phyloP scores from a whole-genome alignment of 2,797 vertebrate genomes.

The Periparus ater region DNA sequence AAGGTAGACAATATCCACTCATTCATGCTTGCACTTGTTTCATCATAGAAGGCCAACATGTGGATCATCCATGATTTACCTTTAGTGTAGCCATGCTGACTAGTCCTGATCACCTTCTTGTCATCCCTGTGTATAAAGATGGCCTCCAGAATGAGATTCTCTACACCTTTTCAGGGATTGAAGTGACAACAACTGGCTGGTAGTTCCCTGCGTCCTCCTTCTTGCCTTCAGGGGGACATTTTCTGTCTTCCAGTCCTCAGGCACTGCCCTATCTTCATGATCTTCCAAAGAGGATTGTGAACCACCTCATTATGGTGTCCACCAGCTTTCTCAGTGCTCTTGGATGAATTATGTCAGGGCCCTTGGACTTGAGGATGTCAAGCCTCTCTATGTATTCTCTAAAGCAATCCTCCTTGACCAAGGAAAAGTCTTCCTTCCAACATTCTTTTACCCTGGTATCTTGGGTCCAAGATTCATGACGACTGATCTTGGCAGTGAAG shows the following conservation, averaged over 20 bases:
- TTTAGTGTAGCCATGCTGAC: not conserved
- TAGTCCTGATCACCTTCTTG: not conserved
- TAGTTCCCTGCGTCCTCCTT: not conserved
- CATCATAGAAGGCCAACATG: not conserved
- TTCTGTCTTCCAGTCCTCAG: not conserved
- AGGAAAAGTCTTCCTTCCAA: not conserved
- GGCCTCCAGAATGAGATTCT: not conserved
- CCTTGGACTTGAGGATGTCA: not conserved
- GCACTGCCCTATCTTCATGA: accelerated
- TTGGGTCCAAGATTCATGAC: not conserved
- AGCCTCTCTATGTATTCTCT: not conserved
- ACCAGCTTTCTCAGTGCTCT: not conserved
- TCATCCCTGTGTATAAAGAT: too few relatives aligned
- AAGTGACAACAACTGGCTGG: not conserved
- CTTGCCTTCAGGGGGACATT: not conserved
- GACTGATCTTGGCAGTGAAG: not conserved
- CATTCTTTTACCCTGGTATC: not conserved
- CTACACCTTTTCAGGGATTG: not conserved
- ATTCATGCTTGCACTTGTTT: not conserved
- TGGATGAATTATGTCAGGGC: not conserved
- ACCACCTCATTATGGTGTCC: accelerated
- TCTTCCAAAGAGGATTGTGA: not conserved
- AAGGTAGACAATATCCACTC: not conserved
- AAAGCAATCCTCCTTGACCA: not conserved
- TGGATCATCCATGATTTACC: not conserved